Conservation (phyloP, 1,140 invertebrate genomes). For the Spodoptera frugiperda region DNA sequence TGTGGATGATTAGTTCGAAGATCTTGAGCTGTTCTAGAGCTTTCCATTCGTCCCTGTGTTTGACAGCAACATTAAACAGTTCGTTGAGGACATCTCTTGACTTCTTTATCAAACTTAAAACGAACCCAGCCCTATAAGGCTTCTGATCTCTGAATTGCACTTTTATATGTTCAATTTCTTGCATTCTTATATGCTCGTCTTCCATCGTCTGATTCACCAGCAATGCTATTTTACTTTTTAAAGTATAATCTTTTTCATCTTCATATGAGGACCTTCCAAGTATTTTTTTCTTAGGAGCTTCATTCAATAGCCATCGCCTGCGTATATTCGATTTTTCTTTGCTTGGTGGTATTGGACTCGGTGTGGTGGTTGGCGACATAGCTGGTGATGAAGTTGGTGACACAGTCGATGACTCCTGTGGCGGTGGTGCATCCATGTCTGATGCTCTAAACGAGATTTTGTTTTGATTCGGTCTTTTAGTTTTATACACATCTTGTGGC, state of each 20-base stretch:
- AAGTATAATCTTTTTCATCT: constrained; percentile 59
- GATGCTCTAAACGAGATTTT: background rate
- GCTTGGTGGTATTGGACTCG: too few relatives aligned
- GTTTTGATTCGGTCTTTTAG: background rate
- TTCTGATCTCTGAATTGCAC: constrained; percentile 57
- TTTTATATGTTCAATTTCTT: constrained; percentile 59
- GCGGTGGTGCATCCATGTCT: background rate
- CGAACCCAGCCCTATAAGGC: constrained; percentile 71
- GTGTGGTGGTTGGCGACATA: too few relatives aligned
- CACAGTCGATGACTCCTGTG: background rate
- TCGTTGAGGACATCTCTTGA: constrained; percentile 73
- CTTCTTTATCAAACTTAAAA: constrained; percentile 74
- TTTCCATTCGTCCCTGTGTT: constrained; percentile 76
- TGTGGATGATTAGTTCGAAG: constrained; percentile 76
- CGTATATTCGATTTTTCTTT: background rate
- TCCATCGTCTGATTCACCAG: constrained; percentile 70
- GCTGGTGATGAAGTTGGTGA: too few relatives aligned
- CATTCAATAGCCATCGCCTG: background rate
- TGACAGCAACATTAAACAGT: constrained; percentile 76
- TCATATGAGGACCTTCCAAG: background rate
- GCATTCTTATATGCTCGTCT: constrained; percentile 65
- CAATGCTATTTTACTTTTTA: constrained; percentile 71
- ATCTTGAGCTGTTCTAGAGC: constrained; percentile 76
- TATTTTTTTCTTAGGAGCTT: constrained; percentile 8
- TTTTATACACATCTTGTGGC: background rate